Conservation (phyloP, 2,888 invertebrate genomes). For the Seira ritae region DNA sequence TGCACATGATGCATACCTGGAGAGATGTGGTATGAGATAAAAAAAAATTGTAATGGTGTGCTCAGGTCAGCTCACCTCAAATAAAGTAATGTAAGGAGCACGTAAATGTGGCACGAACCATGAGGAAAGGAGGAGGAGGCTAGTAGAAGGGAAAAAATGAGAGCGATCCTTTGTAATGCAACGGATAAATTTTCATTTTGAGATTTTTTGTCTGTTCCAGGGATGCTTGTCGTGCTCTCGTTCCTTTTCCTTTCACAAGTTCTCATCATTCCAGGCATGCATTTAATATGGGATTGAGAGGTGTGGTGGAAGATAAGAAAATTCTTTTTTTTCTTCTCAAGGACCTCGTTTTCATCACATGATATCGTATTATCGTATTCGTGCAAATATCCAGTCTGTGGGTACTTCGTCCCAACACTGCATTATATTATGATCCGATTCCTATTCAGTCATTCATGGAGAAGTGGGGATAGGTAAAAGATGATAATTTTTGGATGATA, state of each 20-base stretch:
- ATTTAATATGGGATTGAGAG: slow-evolving; percentile 38
- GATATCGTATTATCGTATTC: slow-evolving; percentile 54
- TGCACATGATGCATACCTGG: too few relatives aligned
- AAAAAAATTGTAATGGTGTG: neutral
- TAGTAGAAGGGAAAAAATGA: neutral
- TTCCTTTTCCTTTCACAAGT: neutral
- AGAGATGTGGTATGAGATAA: neutral
- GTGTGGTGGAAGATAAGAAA: slow-evolving; percentile 51
- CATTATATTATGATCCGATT: neutral
- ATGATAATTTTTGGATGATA: neutral
- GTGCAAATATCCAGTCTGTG: slow-evolving; percentile 40
- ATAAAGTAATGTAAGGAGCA: neutral
- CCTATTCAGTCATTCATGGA: neutral
- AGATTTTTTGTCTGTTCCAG: slow-evolving; percentile 54
- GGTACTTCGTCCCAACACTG: slow-evolving; percentile 3
- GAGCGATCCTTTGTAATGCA: neutral
- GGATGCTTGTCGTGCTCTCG: too few relatives aligned
- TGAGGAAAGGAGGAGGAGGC: too few relatives aligned
- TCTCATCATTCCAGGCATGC: slow-evolving; percentile 32
- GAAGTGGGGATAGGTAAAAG: neutral
- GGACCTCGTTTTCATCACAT: slow-evolving; percentile 33
- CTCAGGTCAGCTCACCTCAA: neutral
- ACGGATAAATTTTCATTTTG: slow-evolving; percentile 71
- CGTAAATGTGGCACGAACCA: neutral
- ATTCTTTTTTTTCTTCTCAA: slow-evolving; percentile 39